A percentile compares a stretch with the other conserved stretches of the same genome.
Conservation (phyloP, 92 coral and sea anemone genomes). For the Zoanthus gigantus region DNA sequence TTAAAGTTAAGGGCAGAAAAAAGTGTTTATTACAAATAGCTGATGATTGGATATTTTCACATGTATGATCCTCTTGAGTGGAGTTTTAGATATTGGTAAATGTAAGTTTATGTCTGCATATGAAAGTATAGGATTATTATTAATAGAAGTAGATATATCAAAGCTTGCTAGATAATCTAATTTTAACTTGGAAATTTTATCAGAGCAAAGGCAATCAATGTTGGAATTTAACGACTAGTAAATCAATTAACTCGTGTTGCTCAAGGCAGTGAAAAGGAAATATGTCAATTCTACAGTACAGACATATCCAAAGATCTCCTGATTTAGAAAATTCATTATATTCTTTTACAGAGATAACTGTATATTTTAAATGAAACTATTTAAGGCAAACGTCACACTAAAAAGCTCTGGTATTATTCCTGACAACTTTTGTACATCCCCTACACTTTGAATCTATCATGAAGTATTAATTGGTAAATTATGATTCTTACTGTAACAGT, state of each 20-base stretch:
- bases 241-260: neutral
- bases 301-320: slow-evolving; percentile 27
- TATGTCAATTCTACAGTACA: slow-evolving; percentile 8
- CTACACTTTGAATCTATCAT: neutral
- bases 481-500: neutral
- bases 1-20: neutral
- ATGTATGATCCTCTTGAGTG: no score
- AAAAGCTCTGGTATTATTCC: slow-evolving; percentile 34
- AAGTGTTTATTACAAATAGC: no score
- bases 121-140: slow-evolving; percentile 32
- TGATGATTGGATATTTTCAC: no score
- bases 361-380: slow-evolving; percentile 41
- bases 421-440: slow-evolving; percentile 9
- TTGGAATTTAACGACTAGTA: slow-evolving; percentile 32
- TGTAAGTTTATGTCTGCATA: slow-evolving; percentile 27
- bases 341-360: slow-evolving; percentile 21
- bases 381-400: slow-evolving; percentile 26
- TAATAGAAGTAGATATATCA: slow-evolving; percentile 35
- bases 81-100: slow-evolving; percentile 3
- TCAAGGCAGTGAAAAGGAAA: slow-evolving; percentile 28
- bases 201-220: slow-evolving; percentile 24
- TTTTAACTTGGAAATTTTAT: slow-evolving; percentile 17
- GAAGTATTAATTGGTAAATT: neutral
- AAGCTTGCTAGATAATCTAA: slow-evolving; percentile 20
- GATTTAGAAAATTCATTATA: slow-evolving; percentile 12